Evolutionary conservation across 1,140 invertebrate species (phyloP), one percentile per base, ranked within the genome.

Genomic region (Lepidurus couesii): DNA sequence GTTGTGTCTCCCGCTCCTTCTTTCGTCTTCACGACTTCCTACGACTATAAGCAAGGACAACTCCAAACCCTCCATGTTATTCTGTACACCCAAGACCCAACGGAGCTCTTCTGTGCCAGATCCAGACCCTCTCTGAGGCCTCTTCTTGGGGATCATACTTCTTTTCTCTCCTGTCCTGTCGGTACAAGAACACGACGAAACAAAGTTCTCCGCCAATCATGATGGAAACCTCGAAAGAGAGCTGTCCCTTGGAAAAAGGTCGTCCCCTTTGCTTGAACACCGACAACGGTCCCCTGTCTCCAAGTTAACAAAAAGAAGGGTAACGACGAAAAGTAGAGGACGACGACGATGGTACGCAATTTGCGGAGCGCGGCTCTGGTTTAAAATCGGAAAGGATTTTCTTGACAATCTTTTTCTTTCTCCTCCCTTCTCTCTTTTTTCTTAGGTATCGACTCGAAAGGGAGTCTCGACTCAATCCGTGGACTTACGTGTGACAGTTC

Each of bases 391-490:
- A 47, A 47, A 47, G 0, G 45, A 65, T 65, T 65, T 65, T 65
- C 9, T 65, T 11, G 21, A 21, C 16, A 10, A 21, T 16, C 16
- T 65, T 10, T 11, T 47, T 47, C 3, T 47, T 47, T 47, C 6
- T 47, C 10, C 21, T 65, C 6, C 13, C 10, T 47, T 42, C 26
- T 26, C 10, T 9, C 21, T 77, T 45, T 77, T 44, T 44, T 34
- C 16, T 11, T 21, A 77, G 75, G 47, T 77, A 10, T 77, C 75
- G 24, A 77, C 75, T 44, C 75, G 75, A 10, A 44, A 47, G 24
- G 75, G 75, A 5, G 78, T 74, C 11, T 79, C 73, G 73, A 75
- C 73, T 9, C 78, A 79, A 45, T 74, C 78, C n/a, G 73, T 79
- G 16, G 78, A 79, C 24, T 44, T 79, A 45, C 73, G 74, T 47